Evolutionary conservation across 2,113 vertebrate species (phyloP).

Genomic region (Entelurus aequoreus): DNA sequence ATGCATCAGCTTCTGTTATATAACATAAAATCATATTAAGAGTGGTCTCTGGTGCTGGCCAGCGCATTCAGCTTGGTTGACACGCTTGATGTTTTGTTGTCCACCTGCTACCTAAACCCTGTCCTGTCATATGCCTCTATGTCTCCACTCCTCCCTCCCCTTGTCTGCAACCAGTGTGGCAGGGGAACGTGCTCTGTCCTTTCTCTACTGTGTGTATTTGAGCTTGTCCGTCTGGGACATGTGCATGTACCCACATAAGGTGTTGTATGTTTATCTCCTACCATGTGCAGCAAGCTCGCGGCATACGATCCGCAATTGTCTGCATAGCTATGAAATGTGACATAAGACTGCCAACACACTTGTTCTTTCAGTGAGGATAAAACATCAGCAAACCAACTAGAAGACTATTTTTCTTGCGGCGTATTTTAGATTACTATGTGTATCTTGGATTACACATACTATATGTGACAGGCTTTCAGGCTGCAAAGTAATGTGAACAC

Average conservation of each 20-base stretch:
- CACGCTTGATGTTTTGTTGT: slow-evolving; percentile 37
- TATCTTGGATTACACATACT: neutral
- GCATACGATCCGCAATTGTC: slow-evolving; percentile 1
- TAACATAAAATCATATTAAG: slow-evolving; percentile 62
- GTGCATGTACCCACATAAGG: neutral
- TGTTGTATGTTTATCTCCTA: slow-evolving; percentile 15
- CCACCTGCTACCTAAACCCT: slow-evolving; percentile 35
- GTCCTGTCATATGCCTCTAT: neutral
- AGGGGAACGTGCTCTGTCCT: slow-evolving; percentile 4
- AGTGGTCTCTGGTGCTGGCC: slow-evolving; percentile 35
- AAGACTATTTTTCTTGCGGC: neutral
- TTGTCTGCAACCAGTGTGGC: slow-evolving; percentile 1
- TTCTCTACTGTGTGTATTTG: neutral
- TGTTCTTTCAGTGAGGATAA: no score
- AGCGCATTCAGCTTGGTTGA: slow-evolving; percentile 27
- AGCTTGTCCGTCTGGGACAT: neutral
- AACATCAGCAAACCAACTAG: neutral
- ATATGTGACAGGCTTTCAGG: neutral
- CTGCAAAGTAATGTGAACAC: slow-evolving; percentile 5
- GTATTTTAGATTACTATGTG: neutral
- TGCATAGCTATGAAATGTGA: no score
- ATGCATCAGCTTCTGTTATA: slow-evolving; percentile 50
- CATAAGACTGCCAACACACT: no score
- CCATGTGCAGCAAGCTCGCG: slow-evolving; percentile 13
- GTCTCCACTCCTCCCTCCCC: slow-evolving; percentile 8